Percentiles rank a stretch among this genome's conserved stretches.
Evolutionary conservation across 2,797 vertebrate species (phyloP).

Genomic region (Onychomys torridus): DNA sequence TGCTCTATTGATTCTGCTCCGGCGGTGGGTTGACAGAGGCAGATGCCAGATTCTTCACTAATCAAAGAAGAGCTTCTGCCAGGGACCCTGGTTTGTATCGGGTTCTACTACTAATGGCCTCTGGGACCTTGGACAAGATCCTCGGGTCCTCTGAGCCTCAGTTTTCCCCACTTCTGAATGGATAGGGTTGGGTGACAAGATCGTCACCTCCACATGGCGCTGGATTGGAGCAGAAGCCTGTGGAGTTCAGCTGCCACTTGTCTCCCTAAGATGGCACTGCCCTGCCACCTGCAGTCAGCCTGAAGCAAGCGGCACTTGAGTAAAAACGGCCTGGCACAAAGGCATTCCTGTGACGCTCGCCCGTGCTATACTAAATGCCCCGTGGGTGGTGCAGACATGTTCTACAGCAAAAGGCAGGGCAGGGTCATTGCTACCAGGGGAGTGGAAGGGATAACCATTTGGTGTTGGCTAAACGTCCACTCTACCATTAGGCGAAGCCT

Average conservation of each 20-base stretch:
- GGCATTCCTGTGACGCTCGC: too few relatives aligned
- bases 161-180: conserved; percentile 10
- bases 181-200: neutral
- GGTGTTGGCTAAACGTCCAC: neutral
- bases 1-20: neutral
- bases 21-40: neutral
- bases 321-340: neutral
- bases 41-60: neutral
- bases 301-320: neutral
- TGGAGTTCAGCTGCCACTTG: neutral
- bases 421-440: neutral
- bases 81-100: neutral
- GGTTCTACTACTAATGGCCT: neutral
- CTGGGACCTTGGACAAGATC: conserved; percentile 25
- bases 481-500: neutral
- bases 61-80: neutral
- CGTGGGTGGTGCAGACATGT: neutral
- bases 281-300: conserved; percentile 71
- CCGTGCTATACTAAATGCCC: neutral
- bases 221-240: neutral
- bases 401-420: neutral
- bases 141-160: neutral
- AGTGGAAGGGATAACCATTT: neutral
- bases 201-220: neutral
- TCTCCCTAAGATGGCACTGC: conserved; percentile 61